Conservation (phyloP, 1,140 invertebrate genomes). For the Phymorhynchus buccinoides region DNA sequence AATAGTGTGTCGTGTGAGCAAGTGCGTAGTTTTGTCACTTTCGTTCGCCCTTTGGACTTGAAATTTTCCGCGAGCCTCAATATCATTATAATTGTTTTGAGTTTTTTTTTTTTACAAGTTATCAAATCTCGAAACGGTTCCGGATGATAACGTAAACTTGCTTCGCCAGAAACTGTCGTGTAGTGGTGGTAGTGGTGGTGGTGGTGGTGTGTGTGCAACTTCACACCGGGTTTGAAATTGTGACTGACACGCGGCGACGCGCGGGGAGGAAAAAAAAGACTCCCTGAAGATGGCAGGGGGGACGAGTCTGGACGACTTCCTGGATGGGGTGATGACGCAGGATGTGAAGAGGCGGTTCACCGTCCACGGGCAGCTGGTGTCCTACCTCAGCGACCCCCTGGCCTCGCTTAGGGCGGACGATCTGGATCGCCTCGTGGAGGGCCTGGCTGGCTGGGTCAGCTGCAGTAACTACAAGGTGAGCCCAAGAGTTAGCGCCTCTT, state of each 20-base stretch:
- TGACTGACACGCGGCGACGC: too few species aligned
- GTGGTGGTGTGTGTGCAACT: background rate
- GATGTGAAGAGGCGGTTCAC: slow-evolving; percentile 90
- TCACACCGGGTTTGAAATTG: too few species aligned
- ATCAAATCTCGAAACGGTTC: background rate
- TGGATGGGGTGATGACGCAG: slow-evolving; percentile 84
- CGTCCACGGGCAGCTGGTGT: slow-evolving; percentile 84
- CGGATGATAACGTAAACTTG: background rate
- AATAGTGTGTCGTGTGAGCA: too few species aligned
- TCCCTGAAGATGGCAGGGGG: slow-evolving; percentile 44
- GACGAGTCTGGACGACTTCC: slow-evolving; percentile 77
- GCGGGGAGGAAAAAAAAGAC: too few species aligned
- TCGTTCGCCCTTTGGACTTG: too few species aligned
- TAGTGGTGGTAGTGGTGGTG: background rate
- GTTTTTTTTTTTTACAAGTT: too few species aligned
- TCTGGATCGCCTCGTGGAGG: slow-evolving; percentile 86
- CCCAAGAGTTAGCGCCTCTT: too few species aligned
- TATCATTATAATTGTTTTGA: too few species aligned
- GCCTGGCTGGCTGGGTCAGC: slow-evolving; percentile 88
- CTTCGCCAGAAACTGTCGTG: background rate
- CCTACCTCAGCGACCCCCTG: slow-evolving; percentile 82
- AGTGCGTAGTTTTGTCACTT: too few species aligned
- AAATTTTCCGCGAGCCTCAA: too few species aligned
- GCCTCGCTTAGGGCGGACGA: slow-evolving; percentile 87
- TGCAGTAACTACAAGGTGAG: slow-evolving; percentile 91